Evolutionary conservation across 2,888 invertebrate species (phyloP).

Genomic region (Troides helena): DNA sequence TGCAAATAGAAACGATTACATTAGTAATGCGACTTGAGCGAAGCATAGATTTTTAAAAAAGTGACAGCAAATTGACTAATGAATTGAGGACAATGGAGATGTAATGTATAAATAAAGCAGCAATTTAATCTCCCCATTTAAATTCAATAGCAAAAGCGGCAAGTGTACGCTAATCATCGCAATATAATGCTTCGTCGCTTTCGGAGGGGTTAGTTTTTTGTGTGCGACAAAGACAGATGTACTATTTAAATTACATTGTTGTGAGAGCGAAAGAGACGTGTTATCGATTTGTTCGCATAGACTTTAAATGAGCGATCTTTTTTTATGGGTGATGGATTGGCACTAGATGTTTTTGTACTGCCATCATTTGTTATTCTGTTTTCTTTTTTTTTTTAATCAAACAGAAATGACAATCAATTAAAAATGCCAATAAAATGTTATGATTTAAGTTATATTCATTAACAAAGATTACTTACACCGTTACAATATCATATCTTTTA

Average conservation of each 20-base stretch:
- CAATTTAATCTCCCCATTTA: constrained; percentile 78
- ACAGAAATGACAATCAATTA: constrained; percentile 10
- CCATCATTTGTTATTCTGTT: constrained; percentile 30
- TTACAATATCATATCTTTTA: too few relatives aligned
- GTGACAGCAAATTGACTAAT: constrained; percentile 68
- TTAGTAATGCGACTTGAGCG: too few relatives aligned
- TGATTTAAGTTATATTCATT: too few relatives aligned
- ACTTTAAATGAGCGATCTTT: constrained; percentile 74
- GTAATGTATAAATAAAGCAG: constrained; percentile 74
- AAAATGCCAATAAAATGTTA: background rate
- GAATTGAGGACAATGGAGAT: constrained; percentile 66
- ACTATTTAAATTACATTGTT: constrained; percentile 36
- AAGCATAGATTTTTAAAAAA: constrained; percentile 36
- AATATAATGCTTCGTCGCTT: constrained; percentile 75
- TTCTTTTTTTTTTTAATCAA: too few relatives aligned
- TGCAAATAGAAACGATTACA: background rate
- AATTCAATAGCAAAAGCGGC: constrained; percentile 74
- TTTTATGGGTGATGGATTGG: constrained; percentile 77
- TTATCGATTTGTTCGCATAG: constrained; percentile 69
- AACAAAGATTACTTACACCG: too few relatives aligned
- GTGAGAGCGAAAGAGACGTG: constrained; percentile 34
- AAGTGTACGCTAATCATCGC: constrained; percentile 79
- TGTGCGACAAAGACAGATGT: constrained; percentile 46
- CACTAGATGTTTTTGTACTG: constrained; percentile 61
- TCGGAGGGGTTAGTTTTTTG: constrained; percentile 63